Base-by-base conservation (phyloP, 2,113 vertebrate species). In the Pseudopipra pipra region DNA sequence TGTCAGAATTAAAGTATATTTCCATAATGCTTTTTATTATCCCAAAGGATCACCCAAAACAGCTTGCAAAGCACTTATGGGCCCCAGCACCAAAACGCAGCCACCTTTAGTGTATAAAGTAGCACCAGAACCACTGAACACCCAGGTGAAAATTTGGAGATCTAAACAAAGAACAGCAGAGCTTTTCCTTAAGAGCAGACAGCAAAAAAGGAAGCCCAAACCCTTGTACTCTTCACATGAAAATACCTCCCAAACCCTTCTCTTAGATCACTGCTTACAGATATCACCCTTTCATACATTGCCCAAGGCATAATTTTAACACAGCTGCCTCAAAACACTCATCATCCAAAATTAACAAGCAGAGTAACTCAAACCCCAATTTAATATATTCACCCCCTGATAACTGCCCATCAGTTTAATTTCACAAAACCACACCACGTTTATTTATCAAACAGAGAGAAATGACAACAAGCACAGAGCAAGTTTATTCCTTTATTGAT, bases 401-500 rank as follows among this genome's bases (percentile, higher is more conserved):
- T 2, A 80, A 27, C 6, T 22, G 9, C 10, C n/a, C 35, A 2
- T 14, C 76, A 52, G 11, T 39, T 95, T 65, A 16, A n/a, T 37
- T 65, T 28, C 25, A 43, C 25, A 33, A 23, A 61, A 17, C 12
- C 58, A 12, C 4, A 3, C 6, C 73, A 3, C 15, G 0, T 17
- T 66, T 27, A 13, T 23, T 54, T 25, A 63, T 2, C 37, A 62
- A 25, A 19, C 27, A n/a, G 8, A 41, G 12, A 25, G 46, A 74
- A 71, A 17, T 77, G 4, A 61, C 2, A n/a, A 54, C 41, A 68
- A 44, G 65, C 23, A 44, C 68, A 52, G 52, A 23, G 67, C 70
- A 96, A 96, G 91, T 86, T 98, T 93, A 96, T 92, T 97, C 74
- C 97, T 98, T 98, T 98, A 98, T 97, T 98, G 97, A 97, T 97